Evolutionary conservation across 2,113 vertebrate genomes (phyloP), one percentile per base, ranked within the genome.

Genomic region (Scatophagus argus): DNA sequence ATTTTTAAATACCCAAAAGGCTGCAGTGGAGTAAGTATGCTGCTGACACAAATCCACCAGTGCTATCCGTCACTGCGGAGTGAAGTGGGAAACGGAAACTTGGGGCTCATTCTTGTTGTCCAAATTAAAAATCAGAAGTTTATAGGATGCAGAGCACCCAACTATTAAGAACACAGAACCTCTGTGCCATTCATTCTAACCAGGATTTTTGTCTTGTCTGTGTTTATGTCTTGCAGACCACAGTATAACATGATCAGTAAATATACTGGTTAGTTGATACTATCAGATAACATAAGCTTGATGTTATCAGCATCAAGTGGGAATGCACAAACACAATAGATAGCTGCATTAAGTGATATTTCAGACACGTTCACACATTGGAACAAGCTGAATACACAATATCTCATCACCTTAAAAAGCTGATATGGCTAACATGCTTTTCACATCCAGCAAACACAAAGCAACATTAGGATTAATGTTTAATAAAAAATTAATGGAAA

Each of bases 1-100:
- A 62, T 38, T 63, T 66, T 14, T 75, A 31, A 73, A 46, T 59
- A 72, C 41, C 61, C 38, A 70, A 13, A 47, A 47, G 58, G 54
- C 54, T 75, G 41, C 44, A 55, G 6, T 8, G 39, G 14, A 49
- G 29, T 54, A 23, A 67, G 17, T 8, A 54, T 21, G 39, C 6
- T 34, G n/a, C n/a, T n/a, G n/a, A n/a, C 34, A 79, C 41, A 49
- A 81, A 63, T 19, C 41, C 36, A 73, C 55, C 14, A 49, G 29
- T 29, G 17, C 32, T 46, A 52, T 59, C 31, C 46, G 63, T 61
- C 51, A 68, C 44, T 38, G 64, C 76, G 67, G 29, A 67, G 36
- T 58, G 4, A 70, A 66, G 72, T 4, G 12, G 34, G 70, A 60
- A n/a, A 74, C 54, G 77, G 56, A 29, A 74, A n/a, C 19, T 38